Percentiles rank a stretch among this genome's conserved stretches.
Conservation (phyloP, 2,113 vertebrate species). For the Centropristis striata region DNA sequence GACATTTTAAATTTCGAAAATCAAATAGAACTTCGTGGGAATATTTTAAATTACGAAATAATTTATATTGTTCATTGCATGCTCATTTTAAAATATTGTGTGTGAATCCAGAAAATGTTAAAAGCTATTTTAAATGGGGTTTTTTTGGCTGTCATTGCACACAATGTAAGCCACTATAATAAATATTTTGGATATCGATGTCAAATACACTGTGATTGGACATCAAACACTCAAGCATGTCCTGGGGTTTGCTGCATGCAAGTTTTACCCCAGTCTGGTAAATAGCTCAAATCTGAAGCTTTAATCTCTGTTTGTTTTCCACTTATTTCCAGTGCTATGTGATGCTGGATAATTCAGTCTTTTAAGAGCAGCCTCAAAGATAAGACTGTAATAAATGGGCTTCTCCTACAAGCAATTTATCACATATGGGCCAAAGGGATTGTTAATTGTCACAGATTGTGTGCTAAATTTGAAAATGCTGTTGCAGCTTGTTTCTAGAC, state of each 20-base stretch:
- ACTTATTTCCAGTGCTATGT: slow-evolving; percentile 54
- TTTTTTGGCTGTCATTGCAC: background rate
- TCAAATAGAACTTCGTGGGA: too few species aligned
- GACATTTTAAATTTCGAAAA: background rate
- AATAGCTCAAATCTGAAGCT: slow-evolving; percentile 56
- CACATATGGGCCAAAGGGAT: slow-evolving; percentile 60
- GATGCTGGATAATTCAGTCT: slow-evolving; percentile 70
- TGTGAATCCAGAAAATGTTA: background rate
- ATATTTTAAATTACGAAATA: background rate
- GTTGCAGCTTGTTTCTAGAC: slow-evolving; percentile 28
- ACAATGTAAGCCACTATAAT: background rate
- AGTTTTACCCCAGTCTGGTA: slow-evolving; percentile 20
- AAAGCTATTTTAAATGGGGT: background rate
- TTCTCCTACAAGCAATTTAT: slow-evolving; percentile 64
- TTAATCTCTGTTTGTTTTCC: slow-evolving; percentile 70
- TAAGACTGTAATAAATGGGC: slow-evolving; percentile 75
- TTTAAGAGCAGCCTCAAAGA: slow-evolving; percentile 64
- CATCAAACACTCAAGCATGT: slow-evolving; percentile 30
- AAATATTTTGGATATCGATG: slow-evolving; percentile 3
- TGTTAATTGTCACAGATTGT: slow-evolving; percentile 71
- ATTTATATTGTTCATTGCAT: background rate
- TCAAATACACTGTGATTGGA: slow-evolving; percentile 28
- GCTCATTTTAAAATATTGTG: background rate
- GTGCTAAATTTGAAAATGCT: slow-evolving; percentile 56
- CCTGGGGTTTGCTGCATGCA: slow-evolving; percentile 42